Percentiles rank a stretch among this genome's conserved stretches.
phyloP scores from a whole-genome alignment of 2,797 vertebrate genomes.

The Urosaurus nigricauda region DNA sequence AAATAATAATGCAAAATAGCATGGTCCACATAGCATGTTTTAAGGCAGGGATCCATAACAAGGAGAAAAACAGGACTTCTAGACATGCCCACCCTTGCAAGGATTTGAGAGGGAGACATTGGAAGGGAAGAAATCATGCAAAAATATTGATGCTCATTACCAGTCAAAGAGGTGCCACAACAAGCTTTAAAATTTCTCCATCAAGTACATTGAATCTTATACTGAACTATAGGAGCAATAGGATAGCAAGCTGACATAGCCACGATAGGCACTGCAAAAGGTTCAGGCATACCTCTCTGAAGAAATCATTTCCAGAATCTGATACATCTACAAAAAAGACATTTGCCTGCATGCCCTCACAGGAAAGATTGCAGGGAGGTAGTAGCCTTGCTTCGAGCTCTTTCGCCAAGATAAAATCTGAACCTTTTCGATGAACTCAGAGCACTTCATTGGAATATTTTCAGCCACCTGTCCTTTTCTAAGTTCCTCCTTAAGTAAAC shows the following conservation, averaged over 20 bases:
- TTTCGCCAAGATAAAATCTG: slow-evolving; percentile 4
- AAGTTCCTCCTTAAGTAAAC: not conserved
- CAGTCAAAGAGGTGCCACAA: not conserved
- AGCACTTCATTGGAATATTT: not conserved
- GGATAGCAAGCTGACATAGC: too few relatives aligned
- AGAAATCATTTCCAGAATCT: not conserved
- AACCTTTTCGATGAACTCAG: not conserved
- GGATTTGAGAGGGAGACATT: not conserved
- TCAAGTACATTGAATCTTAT: not conserved
- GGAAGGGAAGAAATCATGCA: not conserved
- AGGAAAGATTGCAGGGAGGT: too few relatives aligned
- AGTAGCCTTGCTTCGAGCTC: not conserved
- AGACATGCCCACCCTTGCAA: not conserved
- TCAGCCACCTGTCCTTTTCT: not conserved
- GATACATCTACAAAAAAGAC: not conserved
- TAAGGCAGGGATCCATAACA: not conserved
- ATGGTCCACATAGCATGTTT: not conserved
- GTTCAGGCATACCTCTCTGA: not conserved
- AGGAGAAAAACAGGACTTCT: not conserved
- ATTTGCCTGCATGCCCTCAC: not conserved
- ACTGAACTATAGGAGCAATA: not conserved
- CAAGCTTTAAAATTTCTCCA: not conserved
- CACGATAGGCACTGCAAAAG: not conserved
- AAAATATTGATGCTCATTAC: not conserved
- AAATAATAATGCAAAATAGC: not conserved